Percentiles rank a stretch among this genome's conserved stretches.
phyloP scores from a whole-genome alignment of 2,888 invertebrate genomes.

The Cantharis nigra region DNA sequence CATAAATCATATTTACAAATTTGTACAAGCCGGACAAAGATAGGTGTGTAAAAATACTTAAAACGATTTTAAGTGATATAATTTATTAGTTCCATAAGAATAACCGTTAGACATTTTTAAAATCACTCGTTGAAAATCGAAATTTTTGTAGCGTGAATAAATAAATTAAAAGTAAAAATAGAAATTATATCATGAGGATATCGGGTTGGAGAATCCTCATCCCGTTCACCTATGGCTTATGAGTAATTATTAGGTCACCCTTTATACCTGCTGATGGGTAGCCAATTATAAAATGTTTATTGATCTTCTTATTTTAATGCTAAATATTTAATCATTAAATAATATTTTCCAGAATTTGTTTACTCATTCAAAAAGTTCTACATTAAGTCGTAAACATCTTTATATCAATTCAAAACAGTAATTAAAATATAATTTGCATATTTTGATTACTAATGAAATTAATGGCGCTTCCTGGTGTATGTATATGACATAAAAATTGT shows the following conservation, averaged over 20 bases:
- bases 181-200: slow-evolving; percentile 25
- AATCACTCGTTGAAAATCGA: not conserved
- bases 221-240: slow-evolving; percentile 29
- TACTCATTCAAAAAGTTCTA: slow-evolving; percentile 12
- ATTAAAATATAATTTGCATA: not conserved
- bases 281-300: slow-evolving; percentile 20
- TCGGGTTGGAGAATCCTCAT: not conserved
- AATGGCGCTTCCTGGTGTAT: not conserved
- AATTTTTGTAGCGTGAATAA: not conserved
- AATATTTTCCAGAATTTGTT: slow-evolving; percentile 20
- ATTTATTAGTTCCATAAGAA: slow-evolving; percentile 5
- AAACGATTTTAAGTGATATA: slow-evolving; percentile 7
- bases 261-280: slow-evolving; percentile 30
- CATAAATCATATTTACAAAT: slow-evolving; percentile 13
- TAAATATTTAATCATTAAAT: slow-evolving; percentile 12
- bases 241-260: slow-evolving; percentile 36
- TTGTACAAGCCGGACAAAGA: slow-evolving; percentile 18
- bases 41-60: slow-evolving; percentile 11
- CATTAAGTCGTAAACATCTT: not conserved
- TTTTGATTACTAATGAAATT: not conserved
- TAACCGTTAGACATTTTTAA: slow-evolving; percentile 18
- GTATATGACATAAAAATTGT: not conserved
- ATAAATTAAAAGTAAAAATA: slow-evolving; percentile 14
- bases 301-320: slow-evolving; percentile 5
- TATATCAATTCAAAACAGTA: not conserved